Percentiles rank a stretch among this genome's conserved stretches.
These are phyloP conservation scores for Acipenser oxyrinchus DNA, from an alignment of 2,797 vertebrate genomes.

Conservation along the genomic window DNA sequence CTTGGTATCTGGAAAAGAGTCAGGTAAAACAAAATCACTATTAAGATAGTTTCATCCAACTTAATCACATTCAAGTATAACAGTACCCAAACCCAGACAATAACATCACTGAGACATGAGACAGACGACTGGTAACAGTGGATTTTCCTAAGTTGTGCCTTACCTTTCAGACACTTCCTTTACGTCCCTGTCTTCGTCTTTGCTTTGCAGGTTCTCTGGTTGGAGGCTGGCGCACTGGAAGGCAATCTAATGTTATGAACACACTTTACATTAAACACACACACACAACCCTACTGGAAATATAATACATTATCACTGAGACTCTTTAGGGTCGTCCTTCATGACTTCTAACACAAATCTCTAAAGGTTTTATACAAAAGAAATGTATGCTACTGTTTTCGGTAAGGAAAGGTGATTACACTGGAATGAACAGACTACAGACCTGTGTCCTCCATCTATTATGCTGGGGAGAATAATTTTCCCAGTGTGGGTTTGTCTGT, in stretches of 20 bases:
- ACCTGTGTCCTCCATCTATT: slow-evolving; percentile 13
- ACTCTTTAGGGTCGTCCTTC: too few relatives aligned
- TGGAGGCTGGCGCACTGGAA: slow-evolving; percentile 2
- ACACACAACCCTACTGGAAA: too few relatives aligned
- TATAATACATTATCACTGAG: too few relatives aligned
- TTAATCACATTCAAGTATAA: too few relatives aligned
- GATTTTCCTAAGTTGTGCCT: not conserved
- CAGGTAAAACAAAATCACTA: not conserved
- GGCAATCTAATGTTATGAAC: slow-evolving; percentile 6
- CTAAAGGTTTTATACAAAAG: too few relatives aligned
- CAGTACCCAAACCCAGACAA: too few relatives aligned
- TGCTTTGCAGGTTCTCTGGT: slow-evolving; percentile 1
- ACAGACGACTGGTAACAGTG: too few relatives aligned
- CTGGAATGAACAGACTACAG: not conserved
- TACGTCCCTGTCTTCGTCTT: slow-evolving; percentile 3
- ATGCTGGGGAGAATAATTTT: slow-evolving; percentile 17
- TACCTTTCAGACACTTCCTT: slow-evolving; percentile 13
- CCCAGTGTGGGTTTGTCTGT: slow-evolving; percentile 6
- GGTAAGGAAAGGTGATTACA: too few relatives aligned
- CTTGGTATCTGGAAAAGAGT: slow-evolving; percentile 31
- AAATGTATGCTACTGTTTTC: too few relatives aligned
- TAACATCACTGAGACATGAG: too few relatives aligned
- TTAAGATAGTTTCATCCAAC: too few relatives aligned
- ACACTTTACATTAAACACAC: not conserved
- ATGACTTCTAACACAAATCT: too few relatives aligned